Percentiles rank a stretch among this genome's conserved stretches.
These are phyloP conservation scores for Agonopterix subpropinquella DNA, from an alignment of 2,888 invertebrate species.

Conservation along the genomic window DNA sequence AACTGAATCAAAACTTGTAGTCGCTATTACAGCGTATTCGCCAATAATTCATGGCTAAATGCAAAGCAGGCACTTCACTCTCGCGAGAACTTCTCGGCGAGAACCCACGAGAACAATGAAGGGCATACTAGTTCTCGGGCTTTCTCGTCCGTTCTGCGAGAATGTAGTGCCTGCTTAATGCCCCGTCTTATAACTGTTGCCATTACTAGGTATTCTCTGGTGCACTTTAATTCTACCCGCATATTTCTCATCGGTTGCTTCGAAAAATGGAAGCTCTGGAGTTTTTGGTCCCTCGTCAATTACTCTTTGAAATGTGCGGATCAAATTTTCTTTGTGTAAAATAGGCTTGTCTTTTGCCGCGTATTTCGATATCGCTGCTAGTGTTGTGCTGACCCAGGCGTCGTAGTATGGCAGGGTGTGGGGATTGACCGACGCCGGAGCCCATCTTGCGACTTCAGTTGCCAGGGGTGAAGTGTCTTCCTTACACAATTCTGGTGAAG, in stretches of 20 bases:
- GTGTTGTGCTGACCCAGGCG: slow-evolving; percentile 53
- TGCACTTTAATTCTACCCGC: slow-evolving; percentile 45
- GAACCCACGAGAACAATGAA: too few relatives aligned
- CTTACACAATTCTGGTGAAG: background rate
- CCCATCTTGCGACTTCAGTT: slow-evolving; percentile 47
- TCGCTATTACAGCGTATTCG: too few relatives aligned
- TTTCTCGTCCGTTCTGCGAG: too few relatives aligned
- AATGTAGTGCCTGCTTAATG: too few relatives aligned
- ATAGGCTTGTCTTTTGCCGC: slow-evolving; percentile 2
- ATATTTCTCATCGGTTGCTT: slow-evolving; percentile 36
- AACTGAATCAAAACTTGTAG: too few relatives aligned
- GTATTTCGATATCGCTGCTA: slow-evolving; percentile 36
- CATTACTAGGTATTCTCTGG: too few relatives aligned
- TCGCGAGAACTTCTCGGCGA: too few relatives aligned
- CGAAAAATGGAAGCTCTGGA: slow-evolving; percentile 24
- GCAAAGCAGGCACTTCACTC: too few relatives aligned
- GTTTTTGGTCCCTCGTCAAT: slow-evolving; percentile 14
- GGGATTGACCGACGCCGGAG: slow-evolving; percentile 29
- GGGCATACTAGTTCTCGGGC: too few relatives aligned
- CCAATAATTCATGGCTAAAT: too few relatives aligned
- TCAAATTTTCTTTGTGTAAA: background rate
- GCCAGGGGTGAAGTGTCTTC: background rate
- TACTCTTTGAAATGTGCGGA: background rate
- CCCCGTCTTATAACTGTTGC: too few relatives aligned
- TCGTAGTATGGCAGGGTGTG: slow-evolving; percentile 58